These are phyloP conservation scores for Axea sp. DNA, from an alignment of 2,888 invertebrate genomes.

Conservation along the genomic window DNA sequence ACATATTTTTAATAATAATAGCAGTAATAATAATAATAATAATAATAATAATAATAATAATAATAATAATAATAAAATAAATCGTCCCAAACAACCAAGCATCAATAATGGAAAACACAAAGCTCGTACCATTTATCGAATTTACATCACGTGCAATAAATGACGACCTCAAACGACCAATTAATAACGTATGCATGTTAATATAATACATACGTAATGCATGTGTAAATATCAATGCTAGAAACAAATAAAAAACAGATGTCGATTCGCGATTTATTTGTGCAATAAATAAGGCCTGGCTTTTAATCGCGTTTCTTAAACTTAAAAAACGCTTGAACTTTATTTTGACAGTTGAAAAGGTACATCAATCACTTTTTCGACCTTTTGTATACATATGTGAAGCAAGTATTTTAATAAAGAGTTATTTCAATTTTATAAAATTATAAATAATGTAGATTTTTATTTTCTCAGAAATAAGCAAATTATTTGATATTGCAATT, in stretches of 20 bases:
- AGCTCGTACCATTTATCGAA: constrained; percentile 25
- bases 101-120: constrained; percentile 33
- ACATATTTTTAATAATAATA: too few relatives aligned
- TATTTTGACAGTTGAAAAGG: constrained; percentile 13
- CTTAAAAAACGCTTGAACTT: constrained; percentile 7
- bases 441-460: too few relatives aligned
- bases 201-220: too few relatives aligned
- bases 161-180: too few relatives aligned
- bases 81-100: constrained; percentile 50
- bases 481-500: too few relatives aligned
- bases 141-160: constrained; percentile 44
- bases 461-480: too few relatives aligned
- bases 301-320: constrained; percentile 38
- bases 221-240: constrained; percentile 18
- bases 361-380: constrained; percentile 7
- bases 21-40: too few relatives aligned
- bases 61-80: constrained; percentile 26
- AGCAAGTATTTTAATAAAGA: neutral
- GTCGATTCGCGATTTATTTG: constrained; percentile 20
- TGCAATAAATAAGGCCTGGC: constrained; percentile 38
- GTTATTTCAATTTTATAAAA: neutral
- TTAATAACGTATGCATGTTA: constrained; percentile 9
- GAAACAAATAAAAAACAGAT: neutral
- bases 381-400: constrained; percentile 8
- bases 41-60: constrained; percentile 12